These are phyloP conservation scores for Drosophila mercatorum DNA, from an alignment of 2,888 invertebrate genomes.

Conservation along the genomic window DNA sequence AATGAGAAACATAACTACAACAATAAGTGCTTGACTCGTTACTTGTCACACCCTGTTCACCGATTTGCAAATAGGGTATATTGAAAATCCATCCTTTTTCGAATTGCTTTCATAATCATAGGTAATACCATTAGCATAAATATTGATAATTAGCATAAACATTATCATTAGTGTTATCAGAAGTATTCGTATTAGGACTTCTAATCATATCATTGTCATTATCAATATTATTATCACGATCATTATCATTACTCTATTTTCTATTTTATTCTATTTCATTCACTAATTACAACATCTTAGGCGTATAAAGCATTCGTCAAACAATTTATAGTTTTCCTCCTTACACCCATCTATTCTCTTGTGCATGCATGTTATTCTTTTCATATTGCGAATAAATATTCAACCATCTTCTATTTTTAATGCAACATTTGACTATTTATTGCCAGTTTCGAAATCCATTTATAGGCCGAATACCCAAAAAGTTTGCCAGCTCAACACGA, in stretches of 20 bases:
- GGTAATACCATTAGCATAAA: not conserved
- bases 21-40: slow-evolving; percentile 17
- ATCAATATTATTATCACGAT: not conserved
- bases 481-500: slow-evolving; percentile 20
- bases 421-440: not conserved
- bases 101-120: not conserved
- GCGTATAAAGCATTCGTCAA: too few species aligned
- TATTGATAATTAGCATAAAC: not conserved
- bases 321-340: too few species aligned
- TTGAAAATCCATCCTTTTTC: not conserved
- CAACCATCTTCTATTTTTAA: not conserved
- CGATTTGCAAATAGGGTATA: not conserved
- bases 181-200: not conserved
- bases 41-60: not conserved
- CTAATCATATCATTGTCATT: not conserved
- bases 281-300: too few species aligned
- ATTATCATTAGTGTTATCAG: not conserved
- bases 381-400: not conserved
- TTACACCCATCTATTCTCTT: too few species aligned
- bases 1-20: slow-evolving; percentile 16
- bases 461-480: not conserved
- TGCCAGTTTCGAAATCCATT: slow-evolving; percentile 1
- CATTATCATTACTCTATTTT: not conserved
- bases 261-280: too few species aligned
- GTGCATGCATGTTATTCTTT: too few species aligned